Evolutionary conservation across 2,888 invertebrate genomes (phyloP).

Genomic region (Anoncus sp.): DNA sequence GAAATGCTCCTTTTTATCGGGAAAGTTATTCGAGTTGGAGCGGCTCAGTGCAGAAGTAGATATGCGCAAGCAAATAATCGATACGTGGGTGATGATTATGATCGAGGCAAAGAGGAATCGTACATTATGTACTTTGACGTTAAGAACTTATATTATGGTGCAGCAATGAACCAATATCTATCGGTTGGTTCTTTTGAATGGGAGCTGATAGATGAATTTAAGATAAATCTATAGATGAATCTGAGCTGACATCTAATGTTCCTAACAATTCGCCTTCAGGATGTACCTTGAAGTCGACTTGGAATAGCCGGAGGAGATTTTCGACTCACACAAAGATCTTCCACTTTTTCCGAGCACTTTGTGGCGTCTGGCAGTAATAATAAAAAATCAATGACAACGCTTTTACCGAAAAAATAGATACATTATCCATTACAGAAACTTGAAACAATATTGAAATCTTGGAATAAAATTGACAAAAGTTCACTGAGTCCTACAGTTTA

Average conservation of each 20-base stretch:
- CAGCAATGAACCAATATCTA: not conserved
- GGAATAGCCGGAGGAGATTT: not conserved
- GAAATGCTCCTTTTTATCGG: slow-evolving; percentile 43
- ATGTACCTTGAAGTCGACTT: not conserved
- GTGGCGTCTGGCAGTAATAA: not conserved
- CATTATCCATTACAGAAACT: slow-evolving; percentile 75
- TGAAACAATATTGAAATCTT: slow-evolving; percentile 70
- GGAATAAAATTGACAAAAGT: slow-evolving; percentile 71
- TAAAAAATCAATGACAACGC: slow-evolving; percentile 31
- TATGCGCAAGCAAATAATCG: slow-evolving; percentile 29
- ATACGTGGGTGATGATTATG: slow-evolving; percentile 19
- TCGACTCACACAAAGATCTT: not conserved
- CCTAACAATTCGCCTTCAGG: not conserved
- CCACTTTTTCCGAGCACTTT: not conserved
- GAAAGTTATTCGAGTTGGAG: slow-evolving; percentile 34
- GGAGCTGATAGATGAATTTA: too few relatives aligned
- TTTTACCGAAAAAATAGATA: slow-evolving; percentile 62
- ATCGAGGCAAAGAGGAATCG: slow-evolving; percentile 50
- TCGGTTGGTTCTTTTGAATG: not conserved
- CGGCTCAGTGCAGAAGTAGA: slow-evolving; percentile 27
- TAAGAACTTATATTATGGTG: slow-evolving; percentile 70
- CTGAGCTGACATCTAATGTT: too few relatives aligned
- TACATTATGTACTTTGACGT: slow-evolving; percentile 76
- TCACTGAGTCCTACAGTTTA: slow-evolving; percentile 75
- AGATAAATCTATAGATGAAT: too few relatives aligned